Evolutionary conservation across 2,888 invertebrate species (phyloP), one percentile per base, ranked within the genome.

Genomic region (Busseola fusca): DNA sequence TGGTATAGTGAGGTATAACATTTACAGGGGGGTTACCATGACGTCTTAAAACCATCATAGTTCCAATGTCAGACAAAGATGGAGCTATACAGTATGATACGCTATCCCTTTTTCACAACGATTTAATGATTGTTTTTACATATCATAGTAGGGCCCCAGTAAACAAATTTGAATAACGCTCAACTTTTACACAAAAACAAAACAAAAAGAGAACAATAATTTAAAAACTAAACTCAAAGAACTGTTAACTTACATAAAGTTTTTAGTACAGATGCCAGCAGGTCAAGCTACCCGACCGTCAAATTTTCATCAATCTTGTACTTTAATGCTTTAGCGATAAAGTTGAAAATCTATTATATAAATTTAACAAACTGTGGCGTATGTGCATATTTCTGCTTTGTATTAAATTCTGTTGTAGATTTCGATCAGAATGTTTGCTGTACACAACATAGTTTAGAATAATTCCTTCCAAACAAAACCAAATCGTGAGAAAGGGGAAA

Each of bases 151-250:
- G n/a, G n/a, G n/a, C n/a, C n/a, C n/a, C n/a, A n/a, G n/a, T n/a
- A 56, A 72, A 72, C 54, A 45, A 50, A 56, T 63, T 76, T 57
- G 57, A 57, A 72, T 67, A 68, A 64, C 40, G 42, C 50, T 64
- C 40, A 63, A 70, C n/a, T 58, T 54, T 64, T 57, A 27, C 18
- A 27, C n/a, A n/a, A n/a, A n/a, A 64, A 45, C 64, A 42, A 14
- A 58, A 63, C 50, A 27, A 64, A 72, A 71, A 58, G n/a, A 72
- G 9, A 56, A 77, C 14, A 54, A 67, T 30, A 57, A 67, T 77
- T 67, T 67, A 10, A 64, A 58, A 74, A 74, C 10, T 48, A 25
- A 58, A 74, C 25, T 45, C 45, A 62, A 64, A 63, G 37, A 52
- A 64, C 25, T 52, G 45, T 57, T 64, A n/a, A 48, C 34, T 52